Base-by-base conservation (phyloP, 2,888 invertebrate species). In the Tipula lateralis region DNA sequence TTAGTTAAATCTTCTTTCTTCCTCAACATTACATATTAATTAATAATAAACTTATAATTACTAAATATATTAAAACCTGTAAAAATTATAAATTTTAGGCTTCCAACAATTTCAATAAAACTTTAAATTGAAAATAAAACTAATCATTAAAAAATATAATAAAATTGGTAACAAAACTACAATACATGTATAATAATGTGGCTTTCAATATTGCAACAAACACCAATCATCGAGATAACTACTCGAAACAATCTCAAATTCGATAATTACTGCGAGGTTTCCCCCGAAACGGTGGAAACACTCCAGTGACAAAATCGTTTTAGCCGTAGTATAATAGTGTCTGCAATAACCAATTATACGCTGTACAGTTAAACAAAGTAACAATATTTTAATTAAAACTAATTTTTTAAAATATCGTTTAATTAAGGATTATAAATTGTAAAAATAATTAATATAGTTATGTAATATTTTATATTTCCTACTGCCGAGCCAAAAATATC, bases 401-500 rank as follows among this genome's bases (percentile, higher is more conserved):
- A 7, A 19, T 66, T 66, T 66, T 66, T 66, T 66, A 24, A 66
- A 66, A 66, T 66, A 24, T 9, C 24, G 24, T 66, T 13, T 24
- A 44, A 44, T 44, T 44, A 44, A 66, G 24, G 24, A 24, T 66
- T 9, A 66, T 66, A 9, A 24, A 24, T 66, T 66, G 66, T 66
- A 66, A 66, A 66, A 66, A 66, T 66, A 50, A 16, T 50, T 50
- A n/a, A n/a, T 50, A 50, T 44, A 44, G 16, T n/a, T 50, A 66
- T 9, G 24, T n/a, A 44, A 44, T 44, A 66, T 66, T 66, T 66
- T 66, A 66, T 66, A 66, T 66, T 66, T 66, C 66, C 24, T 66
- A 66, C 66, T 66, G 66, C 66, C 66, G 66, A 66, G 66, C 66
- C 66, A 66, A 66, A 66, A 66, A 66, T 24, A 66, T 44, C n/a